Evolutionary conservation across 1,140 invertebrate species (phyloP).

Genomic region (Dufourea novaeangliae): DNA sequence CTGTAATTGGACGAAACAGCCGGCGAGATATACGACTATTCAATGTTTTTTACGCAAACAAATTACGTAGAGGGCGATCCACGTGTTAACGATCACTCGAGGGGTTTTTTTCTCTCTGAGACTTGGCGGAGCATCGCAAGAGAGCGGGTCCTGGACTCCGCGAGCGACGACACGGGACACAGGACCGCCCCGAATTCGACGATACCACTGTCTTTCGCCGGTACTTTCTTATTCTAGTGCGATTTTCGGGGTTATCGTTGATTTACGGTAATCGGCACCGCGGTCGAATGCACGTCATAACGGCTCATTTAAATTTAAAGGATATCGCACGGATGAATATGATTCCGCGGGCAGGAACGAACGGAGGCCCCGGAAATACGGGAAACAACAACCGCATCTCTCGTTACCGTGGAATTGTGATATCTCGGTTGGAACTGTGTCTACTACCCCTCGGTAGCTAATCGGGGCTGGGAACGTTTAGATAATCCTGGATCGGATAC

Average conservation of each 20-base stretch:
- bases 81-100: conserved; percentile 17
- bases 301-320: conserved; percentile 41
- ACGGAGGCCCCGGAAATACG: not conserved
- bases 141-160: too few species aligned
- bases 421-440: not conserved
- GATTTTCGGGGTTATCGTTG: conserved; percentile 19
- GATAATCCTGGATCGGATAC: not conserved
- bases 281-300: not conserved
- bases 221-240: not conserved
- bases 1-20: not conserved
- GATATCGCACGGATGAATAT: conserved; percentile 34
- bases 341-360: conserved; percentile 10
- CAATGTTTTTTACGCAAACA: not conserved
- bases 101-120: too few species aligned
- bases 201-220: not conserved
- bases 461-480: conserved; percentile 3
- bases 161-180: not conserved
- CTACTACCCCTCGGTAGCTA: too few species aligned
- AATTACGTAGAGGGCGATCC: not conserved
- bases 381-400: conserved; percentile 33
- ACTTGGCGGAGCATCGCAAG: too few species aligned
- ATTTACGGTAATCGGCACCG: conserved; percentile 30
- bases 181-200: too few species aligned
- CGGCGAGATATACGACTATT: not conserved
- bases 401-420: conserved; percentile 27